Base-by-base conservation (phyloP, 2,113 vertebrate genomes). In the Amblyornis subalaris region DNA sequence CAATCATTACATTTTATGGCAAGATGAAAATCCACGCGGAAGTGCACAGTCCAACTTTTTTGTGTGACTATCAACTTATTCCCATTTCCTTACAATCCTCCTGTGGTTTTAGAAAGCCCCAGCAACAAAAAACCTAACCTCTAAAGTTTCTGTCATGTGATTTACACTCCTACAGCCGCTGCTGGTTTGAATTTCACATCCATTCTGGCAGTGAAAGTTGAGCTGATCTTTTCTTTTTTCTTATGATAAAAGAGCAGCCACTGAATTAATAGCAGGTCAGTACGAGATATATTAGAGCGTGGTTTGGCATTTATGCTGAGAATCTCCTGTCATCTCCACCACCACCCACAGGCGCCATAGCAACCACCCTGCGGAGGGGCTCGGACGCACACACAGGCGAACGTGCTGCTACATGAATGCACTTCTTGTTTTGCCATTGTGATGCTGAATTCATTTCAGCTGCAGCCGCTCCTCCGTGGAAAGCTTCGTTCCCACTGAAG, bases 301-400 rank as follows among this genome's bases (percentile, higher is more conserved):
- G 94, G 95, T 93, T 95, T 89, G 85, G 95, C 91, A 92, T 96
- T 94, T 89, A 31, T 95, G 94, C 85, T 10, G 85, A 95, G 89
- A 76, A 85, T 89, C 94, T 94, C 95, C 94, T 93, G 80, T 88
- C 70, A 8, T 84, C 81, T 42, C 51, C 89, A 70, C 86, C 83
- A 77, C 87, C 87, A 82, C 94, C 94, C 93, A 92, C 96, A 76
- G 83, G 19, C 35, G 2, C 89, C 94, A 96, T 95, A 79, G 96
- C 95, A 96, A 96, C 94, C 87, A 28, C 93, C 19, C 57, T 65
- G 89, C 64, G 6, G 38, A 82, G 84, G 93, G 94, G 78, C 53
- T 89, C 5, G 9, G 50, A 64, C 28, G 26, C 67, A 29, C 3
- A 36, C 94, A n/a, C 54, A 65, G 85, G 31, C 38, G 18, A 82